Evolutionary conservation across 2,888 invertebrate genomes (phyloP).

Genomic region (Lithophane ornitopus): DNA sequence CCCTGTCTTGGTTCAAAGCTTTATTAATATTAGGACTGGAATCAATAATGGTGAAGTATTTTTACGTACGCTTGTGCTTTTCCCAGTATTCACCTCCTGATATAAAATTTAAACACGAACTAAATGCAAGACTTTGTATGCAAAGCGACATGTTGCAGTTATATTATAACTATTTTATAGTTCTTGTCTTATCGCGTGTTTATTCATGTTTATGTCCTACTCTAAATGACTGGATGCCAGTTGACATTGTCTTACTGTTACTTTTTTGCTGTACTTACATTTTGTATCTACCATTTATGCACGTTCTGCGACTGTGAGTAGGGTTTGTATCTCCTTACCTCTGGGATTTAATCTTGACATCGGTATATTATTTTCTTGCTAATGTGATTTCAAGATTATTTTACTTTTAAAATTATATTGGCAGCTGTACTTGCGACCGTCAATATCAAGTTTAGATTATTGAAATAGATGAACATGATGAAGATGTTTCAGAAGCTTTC

Average conservation of each 20-base stretch:
- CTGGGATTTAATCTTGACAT: conserved; percentile 27
- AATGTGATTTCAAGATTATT: conserved; percentile 15
- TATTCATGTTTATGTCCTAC: conserved; percentile 22
- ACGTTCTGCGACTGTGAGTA: conserved; percentile 34
- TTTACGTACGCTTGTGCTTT: not conserved
- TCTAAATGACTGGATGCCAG: conserved; percentile 30
- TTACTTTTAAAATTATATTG: conserved; percentile 9
- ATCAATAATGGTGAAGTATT: not conserved
- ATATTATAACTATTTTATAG: conserved; percentile 18
- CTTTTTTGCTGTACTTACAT: conserved; percentile 26
- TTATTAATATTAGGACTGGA: not conserved
- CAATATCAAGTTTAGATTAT: not conserved
- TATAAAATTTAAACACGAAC: not conserved
- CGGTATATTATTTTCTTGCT: conserved; percentile 12
- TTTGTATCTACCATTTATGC: conserved; percentile 24
- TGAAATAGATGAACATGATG: not conserved
- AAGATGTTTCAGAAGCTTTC: not conserved
- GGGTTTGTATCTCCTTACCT: conserved; percentile 36
- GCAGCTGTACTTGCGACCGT: not conserved
- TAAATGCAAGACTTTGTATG: conserved; percentile 25
- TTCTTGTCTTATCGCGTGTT: conserved; percentile 13
- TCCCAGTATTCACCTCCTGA: not conserved
- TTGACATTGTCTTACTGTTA: conserved; percentile 24
- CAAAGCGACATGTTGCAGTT: conserved; percentile 22
- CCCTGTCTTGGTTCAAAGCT: not conserved